These are phyloP conservation scores for Momotus momota DNA, from an alignment of 2,797 vertebrate genomes.

Conservation along the genomic window DNA sequence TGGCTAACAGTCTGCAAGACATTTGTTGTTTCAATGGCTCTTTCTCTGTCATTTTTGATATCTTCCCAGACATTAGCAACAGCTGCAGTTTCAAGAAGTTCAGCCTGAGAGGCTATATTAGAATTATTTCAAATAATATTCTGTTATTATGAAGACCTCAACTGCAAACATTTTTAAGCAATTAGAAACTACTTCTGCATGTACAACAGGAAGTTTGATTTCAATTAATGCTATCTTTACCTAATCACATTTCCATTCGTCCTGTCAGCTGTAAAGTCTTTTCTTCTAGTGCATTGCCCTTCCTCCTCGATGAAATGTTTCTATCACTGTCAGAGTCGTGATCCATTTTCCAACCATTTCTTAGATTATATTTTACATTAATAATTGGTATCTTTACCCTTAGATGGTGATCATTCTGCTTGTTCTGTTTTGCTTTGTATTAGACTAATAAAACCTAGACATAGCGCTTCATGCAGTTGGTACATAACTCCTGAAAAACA, in stretches of 20 bases:
- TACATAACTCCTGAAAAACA: neutral
- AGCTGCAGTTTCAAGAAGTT: neutral
- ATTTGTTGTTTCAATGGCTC: neutral
- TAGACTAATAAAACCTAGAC: neutral
- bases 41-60: neutral
- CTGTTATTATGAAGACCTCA: neutral
- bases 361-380: neutral
- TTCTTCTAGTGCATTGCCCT: neutral
- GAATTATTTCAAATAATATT: neutral
- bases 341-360: neutral
- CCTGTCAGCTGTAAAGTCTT: neutral
- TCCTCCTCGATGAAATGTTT: neutral
- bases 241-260: neutral
- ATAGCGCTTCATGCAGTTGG: neutral
- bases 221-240: neutral
- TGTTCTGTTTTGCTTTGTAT: neutral
- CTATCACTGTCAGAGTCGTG: neutral
- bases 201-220: neutral
- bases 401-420: neutral
- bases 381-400: neutral
- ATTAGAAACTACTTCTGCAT: neutral
- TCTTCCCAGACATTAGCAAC: neutral
- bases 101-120: neutral
- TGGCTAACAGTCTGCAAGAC: neutral
- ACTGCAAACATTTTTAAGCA: neutral